Evolutionary conservation across 2,888 invertebrate genomes (phyloP), one percentile per base, ranked within the genome.

Genomic region (Orthonevra nobilis): DNA sequence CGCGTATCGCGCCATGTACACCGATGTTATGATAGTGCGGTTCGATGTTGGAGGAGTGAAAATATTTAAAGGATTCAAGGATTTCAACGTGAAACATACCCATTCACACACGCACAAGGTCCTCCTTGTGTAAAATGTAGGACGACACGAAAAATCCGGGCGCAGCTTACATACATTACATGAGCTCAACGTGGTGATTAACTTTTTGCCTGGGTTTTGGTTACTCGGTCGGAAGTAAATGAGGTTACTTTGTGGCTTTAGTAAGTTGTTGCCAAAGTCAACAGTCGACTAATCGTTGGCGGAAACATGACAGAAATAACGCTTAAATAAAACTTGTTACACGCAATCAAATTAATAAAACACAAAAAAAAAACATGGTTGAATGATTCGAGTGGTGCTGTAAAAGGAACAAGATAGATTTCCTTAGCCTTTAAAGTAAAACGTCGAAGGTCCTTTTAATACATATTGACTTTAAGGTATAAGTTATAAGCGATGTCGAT

Each of bases 1-100:
- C 46, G 61, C 63, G 46, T 46, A 52, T 44, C 54, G 46, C 32
- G 14, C 48, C 54, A 26, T 56, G 72, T 72, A 38, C 46, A 40
- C 54, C 46, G 14, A 23, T 19, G 66, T 44, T 56, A 56, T 56
- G 46, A 63, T 48, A 56, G 63, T 30, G 46, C 15, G 38, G 20
- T 30, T 32, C 44, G 3, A 28, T 3, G 15, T 23, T 17, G 40
- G 3, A 23, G 42, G 15, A 38, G 32, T 28, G n/a, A 44, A 20
- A 15, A n/a, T 20, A 44, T 48, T 48, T 32, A 10, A 32, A 32
- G 32, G 10, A 32, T 32, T 10, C 32, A 23, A 23, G 10, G 28
- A 28, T 28, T 9, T 6, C n/a, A n/a, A n/a, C n/a, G n/a, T n/a
- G n/a, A n/a, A n/a, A n/a, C n/a, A n/a, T n/a, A n/a, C n/a, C n/a